Base-by-base conservation (phyloP, 1,140 invertebrate species). In the Belonocnema kinseyi region DNA sequence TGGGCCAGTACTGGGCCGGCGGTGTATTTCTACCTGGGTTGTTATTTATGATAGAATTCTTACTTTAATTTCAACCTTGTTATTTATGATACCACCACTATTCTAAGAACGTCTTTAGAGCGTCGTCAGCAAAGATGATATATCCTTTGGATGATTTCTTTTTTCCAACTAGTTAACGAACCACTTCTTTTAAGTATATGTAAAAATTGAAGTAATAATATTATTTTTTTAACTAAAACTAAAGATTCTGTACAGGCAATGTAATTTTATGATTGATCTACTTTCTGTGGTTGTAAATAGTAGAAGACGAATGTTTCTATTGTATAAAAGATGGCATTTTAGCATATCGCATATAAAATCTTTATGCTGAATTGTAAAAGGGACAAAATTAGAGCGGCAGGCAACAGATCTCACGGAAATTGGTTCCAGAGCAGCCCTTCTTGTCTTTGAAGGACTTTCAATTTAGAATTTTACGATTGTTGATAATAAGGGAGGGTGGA, bases 381-480 rank as follows among this genome's bases (percentile, higher is more conserved):
- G n/a, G 53, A 56, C n/a, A n/a, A 56, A 10, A 19, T 17, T 56
- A 56, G 2, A 56, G 17, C 74, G 81, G 77, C 78, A 74, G 76
- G 75, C 71, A 76, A 76, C 81, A 78, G 73, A 81, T 83, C 74
- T 73, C 74, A 77, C 80, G 76, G 70, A 50, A 51, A 79, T 72
- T 80, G 82, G 80, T 84, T 84, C 80, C 75, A 75, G 72, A 75
- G 72, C 75, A 79, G 33, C 70, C 80, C 76, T 76, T 79, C 73
- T 84, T 80, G 77, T 84, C 77, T 76, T 74, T 71, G 74, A 72
- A 88, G 83, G 88, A 90, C 88, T 90, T 90, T 89, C 88, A 91
- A 90, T 91, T 91, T 91, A 85, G 88, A 85, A 88, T 91, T 91
- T 91, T 91, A 91, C 90, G 90, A 91, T 90, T 91, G 90, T 91